phyloP scores from a whole-genome alignment of 35 echinoderm and acorn worm genomes.

The Amphiura filiformis region DNA sequence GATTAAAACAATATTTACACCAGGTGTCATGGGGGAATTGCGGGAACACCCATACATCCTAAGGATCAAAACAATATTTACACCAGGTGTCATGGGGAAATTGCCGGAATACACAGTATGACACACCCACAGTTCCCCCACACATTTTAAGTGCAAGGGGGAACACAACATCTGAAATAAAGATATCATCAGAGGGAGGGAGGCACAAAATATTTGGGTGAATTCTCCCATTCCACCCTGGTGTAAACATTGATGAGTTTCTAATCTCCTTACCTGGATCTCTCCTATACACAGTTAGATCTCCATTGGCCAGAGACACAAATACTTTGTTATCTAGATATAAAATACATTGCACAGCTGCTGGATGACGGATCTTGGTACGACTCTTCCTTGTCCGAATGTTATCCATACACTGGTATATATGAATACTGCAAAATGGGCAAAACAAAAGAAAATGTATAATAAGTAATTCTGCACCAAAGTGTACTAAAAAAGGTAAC shows the following conservation, averaged over 20 bases:
- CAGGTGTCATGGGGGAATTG: too few relatives aligned
- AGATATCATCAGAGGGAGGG: not conserved
- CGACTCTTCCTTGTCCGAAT: constrained; percentile 77
- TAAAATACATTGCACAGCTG: constrained; percentile 85
- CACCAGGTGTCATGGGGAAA: too few relatives aligned
- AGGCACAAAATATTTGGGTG: too few relatives aligned
- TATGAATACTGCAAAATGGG: constrained; percentile 73
- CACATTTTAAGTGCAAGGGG: too few relatives aligned
- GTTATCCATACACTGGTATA: constrained; percentile 96
- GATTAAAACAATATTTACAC: too few relatives aligned
- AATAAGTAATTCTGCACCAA: too few relatives aligned
- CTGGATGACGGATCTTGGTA: constrained; percentile 87
- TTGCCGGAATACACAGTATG: too few relatives aligned
- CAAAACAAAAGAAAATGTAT: constrained; percentile 26
- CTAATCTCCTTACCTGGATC: constrained; percentile 55
- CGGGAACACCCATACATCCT: too few relatives aligned
- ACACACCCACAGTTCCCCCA: too few relatives aligned
- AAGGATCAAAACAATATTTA: too few relatives aligned
- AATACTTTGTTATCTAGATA: constrained; percentile 98
- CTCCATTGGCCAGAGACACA: constrained; percentile 93
- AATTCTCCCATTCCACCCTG: too few relatives aligned
- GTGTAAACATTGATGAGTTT: not conserved
- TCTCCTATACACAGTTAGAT: constrained; percentile 92
- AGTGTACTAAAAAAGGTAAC: not conserved
- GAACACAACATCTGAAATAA: too few relatives aligned